Evolutionary conservation across 2,113 vertebrate genomes (phyloP).

Genomic region (Sisor rabdophorus): DNA sequence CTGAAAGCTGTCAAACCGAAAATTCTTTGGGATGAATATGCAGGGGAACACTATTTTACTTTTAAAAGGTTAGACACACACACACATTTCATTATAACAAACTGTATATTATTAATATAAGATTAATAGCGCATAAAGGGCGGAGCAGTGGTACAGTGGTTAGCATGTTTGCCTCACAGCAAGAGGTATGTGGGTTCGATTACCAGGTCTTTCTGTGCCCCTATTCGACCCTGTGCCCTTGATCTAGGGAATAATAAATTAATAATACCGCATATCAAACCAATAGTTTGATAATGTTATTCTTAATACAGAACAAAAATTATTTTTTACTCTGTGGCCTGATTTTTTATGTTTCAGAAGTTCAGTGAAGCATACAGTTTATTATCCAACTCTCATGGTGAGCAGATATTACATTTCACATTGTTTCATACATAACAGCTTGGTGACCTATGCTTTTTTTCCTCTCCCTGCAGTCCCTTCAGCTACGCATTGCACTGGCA

Average conservation of each 20-base stretch:
- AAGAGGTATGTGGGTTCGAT: no score
- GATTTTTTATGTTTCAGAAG: constrained; percentile 67
- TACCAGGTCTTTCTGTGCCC: no score
- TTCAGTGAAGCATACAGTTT: constrained; percentile 80
- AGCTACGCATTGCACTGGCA: constrained; percentile 82
- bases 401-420: neutral
- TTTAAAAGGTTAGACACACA: constrained; percentile 80
- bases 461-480: constrained; percentile 76
- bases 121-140: no score
- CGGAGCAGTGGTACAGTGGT: no score
- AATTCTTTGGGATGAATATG: constrained; percentile 83
- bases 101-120: no score
- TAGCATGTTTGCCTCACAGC: no score
- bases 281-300: neutral
- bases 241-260: no score
- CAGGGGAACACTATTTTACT: constrained; percentile 85
- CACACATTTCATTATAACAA: neutral
- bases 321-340: neutral
- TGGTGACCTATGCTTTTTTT: neutral
- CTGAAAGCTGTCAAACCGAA: constrained; percentile 87
- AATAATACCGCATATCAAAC: no score
- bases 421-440: neutral
- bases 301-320: neutral
- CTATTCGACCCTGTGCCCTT: no score
- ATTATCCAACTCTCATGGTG: constrained; percentile 92